Percentiles rank a stretch among this genome's conserved stretches.
These are phyloP conservation scores for Keiferia lycopersicella DNA, from an alignment of 2,888 invertebrate species.

Conservation along the genomic window DNA sequence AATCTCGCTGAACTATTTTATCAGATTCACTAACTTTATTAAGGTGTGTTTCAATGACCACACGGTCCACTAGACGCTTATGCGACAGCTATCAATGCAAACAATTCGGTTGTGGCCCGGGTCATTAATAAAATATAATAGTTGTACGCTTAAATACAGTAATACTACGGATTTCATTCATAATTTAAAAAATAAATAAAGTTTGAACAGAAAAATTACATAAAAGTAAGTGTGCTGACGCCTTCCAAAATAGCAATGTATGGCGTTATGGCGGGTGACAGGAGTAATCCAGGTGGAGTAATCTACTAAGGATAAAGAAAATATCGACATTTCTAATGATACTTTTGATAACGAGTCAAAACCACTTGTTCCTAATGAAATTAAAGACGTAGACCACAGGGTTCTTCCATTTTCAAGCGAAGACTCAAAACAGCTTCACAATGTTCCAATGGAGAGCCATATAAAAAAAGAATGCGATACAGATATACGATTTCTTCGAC, in stretches of 20 bases:
- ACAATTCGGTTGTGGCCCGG: too few relatives aligned
- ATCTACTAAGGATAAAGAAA: constrained; percentile 76
- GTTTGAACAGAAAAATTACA: too few relatives aligned
- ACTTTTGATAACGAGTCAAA: constrained; percentile 57
- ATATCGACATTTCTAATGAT: constrained; percentile 70
- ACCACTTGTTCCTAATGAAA: constrained; percentile 52
- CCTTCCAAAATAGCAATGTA: too few relatives aligned
- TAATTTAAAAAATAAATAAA: too few relatives aligned
- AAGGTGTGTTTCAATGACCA: constrained; percentile 16
- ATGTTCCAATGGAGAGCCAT: constrained; percentile 45
- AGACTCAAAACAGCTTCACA: constrained; percentile 46
- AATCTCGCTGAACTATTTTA: not conserved
- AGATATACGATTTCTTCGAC: constrained; percentile 73
- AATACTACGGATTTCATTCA: too few relatives aligned
- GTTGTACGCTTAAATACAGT: too few relatives aligned
- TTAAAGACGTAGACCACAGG: constrained; percentile 76
- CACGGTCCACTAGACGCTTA: too few relatives aligned
- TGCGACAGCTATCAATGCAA: too few relatives aligned
- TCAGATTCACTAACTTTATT: not conserved
- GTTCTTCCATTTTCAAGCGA: constrained; percentile 70
- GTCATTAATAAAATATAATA: too few relatives aligned
- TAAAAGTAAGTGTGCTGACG: too few relatives aligned
- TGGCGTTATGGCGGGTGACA: too few relatives aligned
- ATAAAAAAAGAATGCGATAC: constrained; percentile 64
- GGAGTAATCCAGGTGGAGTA: too few relatives aligned